A percentile compares a stretch with the other conserved stretches of the same genome.
These are phyloP conservation scores for Myotis findleyi DNA, from an alignment of 2,797 vertebrate genomes.

Conservation along the genomic window DNA sequence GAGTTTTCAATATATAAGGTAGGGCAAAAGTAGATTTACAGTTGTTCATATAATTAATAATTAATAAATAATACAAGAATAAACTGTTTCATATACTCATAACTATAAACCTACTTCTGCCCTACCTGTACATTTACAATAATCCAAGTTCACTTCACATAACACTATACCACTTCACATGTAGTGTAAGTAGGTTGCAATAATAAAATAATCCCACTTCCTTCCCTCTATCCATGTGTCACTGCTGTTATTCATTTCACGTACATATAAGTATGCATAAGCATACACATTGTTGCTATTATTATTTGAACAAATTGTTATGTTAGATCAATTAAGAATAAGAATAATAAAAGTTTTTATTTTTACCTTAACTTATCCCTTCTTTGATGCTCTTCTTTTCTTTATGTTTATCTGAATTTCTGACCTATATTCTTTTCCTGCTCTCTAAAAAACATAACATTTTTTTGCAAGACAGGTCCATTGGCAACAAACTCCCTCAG, in stretches of 20 bases:
- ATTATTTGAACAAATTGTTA: not conserved
- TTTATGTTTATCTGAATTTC: not conserved
- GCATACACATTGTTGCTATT: not conserved
- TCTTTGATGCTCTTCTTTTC: not conserved
- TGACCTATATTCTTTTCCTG: not conserved
- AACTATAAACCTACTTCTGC: not conserved
- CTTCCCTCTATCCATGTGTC: not conserved
- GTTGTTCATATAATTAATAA: not conserved
- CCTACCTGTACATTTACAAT: not conserved
- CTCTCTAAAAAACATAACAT: not conserved
- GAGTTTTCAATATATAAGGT: not conserved
- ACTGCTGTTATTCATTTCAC: not conserved
- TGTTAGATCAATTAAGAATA: not conserved
- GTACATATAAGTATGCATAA: not conserved
- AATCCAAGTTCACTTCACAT: not conserved
- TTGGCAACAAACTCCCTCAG: not conserved
- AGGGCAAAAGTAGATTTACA: not conserved
- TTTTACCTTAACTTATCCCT: not conserved
- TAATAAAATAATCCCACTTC: not conserved
- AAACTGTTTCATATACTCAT: not conserved
- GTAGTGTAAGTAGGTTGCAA: not conserved
- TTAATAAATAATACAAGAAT: not conserved
- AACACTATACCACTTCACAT: not conserved
- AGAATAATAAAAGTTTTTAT: not conserved
- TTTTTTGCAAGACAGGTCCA: not conserved